Evolutionary conservation across 2,113 vertebrate genomes (phyloP).

Genomic region (Danio rerio): GRCz12tu NC_133187.1:24425501-24426000

Average conservation of each 20-base stretch:
- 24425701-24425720: neutral
- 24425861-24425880: neutral
- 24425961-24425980: neutral
- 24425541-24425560: neutral
- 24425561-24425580: neutral
- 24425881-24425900: too few species aligned
- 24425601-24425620: neutral
- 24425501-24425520: too few species aligned
- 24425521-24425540: neutral
- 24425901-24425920: too few species aligned
- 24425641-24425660: conserved; percentile 22
- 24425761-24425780: conserved; percentile 13
- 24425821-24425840: neutral
- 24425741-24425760: conserved; percentile 33
- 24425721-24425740: conserved; percentile 39
- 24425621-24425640: neutral
- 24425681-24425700: neutral
- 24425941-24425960: neutral
- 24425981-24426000: neutral
- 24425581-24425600: neutral
- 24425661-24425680: neutral
- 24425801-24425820: neutral
- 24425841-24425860: neutral
- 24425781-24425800: neutral
- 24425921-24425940: too few species aligned